phyloP scores from a whole-genome alignment of 2,888 invertebrate species.

The Hydroisotoma schaefferi region DNA sequence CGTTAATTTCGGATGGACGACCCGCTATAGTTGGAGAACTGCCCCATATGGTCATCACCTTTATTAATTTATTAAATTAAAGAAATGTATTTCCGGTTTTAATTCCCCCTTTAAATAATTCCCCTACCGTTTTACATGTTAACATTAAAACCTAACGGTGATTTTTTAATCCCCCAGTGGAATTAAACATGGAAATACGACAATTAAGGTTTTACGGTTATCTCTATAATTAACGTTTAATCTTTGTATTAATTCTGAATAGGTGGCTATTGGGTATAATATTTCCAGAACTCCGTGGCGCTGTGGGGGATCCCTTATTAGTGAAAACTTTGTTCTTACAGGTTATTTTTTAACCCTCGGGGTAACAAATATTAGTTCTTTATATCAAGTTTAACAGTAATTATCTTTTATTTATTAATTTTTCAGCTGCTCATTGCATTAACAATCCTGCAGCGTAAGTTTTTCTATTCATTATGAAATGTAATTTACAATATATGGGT shows the following conservation, averaged over 20 bases:
- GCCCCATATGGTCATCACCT: constrained; percentile 10
- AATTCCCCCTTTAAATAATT: neutral
- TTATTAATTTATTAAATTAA: neutral
- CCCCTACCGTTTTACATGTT: neutral
- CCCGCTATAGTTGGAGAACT: constrained; percentile 14
- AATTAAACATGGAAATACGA: neutral
- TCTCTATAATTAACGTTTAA: neutral
- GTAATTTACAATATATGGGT: neutral
- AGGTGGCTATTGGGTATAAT: constrained; percentile 20
- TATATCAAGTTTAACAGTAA: neutral
- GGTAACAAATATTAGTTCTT: neutral
- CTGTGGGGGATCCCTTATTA: constrained; percentile 47
- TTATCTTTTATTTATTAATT: neutral
- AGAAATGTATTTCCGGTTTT: too few relatives aligned
- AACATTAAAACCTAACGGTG: neutral
- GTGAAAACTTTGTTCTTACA: constrained; percentile 43
- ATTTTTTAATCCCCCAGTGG: neutral
- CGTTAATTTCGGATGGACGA: constrained; percentile 17
- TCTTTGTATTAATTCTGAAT: neutral
- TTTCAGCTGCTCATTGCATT: constrained; percentile 19
- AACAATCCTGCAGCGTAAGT: constrained; percentile 10
- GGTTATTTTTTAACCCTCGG: too few relatives aligned
- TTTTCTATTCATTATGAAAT: neutral
- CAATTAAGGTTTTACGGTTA: neutral
- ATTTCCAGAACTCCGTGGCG: constrained; percentile 19